Conservation (phyloP, 23 tunicate species). For the Styela clava region DNA sequence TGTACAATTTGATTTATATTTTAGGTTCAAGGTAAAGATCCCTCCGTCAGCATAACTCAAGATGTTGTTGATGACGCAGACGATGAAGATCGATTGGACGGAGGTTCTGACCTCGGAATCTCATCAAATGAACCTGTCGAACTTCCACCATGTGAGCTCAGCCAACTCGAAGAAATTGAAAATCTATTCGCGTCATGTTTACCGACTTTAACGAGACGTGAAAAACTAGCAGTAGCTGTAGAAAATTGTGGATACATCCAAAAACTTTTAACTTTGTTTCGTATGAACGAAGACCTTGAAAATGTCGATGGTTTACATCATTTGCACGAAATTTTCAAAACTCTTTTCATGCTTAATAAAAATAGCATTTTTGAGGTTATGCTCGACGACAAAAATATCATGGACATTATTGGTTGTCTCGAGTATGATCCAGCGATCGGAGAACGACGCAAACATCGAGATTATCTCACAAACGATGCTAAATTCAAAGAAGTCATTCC, state of each 20-base stretch:
- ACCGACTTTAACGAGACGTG: constrained; percentile 66
- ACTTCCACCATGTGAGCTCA: constrained; percentile 81
- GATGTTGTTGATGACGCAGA: constrained; percentile 81
- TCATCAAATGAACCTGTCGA: constrained; percentile 53
- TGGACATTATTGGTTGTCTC: constrained; percentile 81
- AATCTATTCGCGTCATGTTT: constrained; percentile 55
- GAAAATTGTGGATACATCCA: constrained; percentile 84
- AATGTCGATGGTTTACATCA: constrained; percentile 57
- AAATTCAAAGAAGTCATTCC: constrained; percentile 92
- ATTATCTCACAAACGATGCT: constrained; percentile 66
- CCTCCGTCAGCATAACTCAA: constrained; percentile 90
- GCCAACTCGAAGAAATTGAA: constrained; percentile 71
- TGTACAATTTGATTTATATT: too few relatives aligned
- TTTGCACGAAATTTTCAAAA: constrained; percentile 78
- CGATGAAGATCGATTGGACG: constrained; percentile 48
- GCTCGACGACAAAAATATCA: constrained; percentile 66
- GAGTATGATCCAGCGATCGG: constrained; percentile 79
- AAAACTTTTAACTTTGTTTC: constrained; percentile 68
- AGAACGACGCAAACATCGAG: constrained; percentile 69
- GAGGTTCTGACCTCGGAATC: constrained; percentile 51
- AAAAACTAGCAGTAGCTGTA: constrained; percentile 75
- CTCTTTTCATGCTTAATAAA: constrained; percentile 66
- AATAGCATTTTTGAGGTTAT: constrained; percentile 71
- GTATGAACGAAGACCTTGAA: constrained; percentile 79
- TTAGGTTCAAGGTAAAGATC: constrained; percentile 97